These are phyloP conservation scores for Parotocinclus haroldoi DNA, from an alignment of 2,797 vertebrate genomes.

Conservation along the genomic window DNA sequence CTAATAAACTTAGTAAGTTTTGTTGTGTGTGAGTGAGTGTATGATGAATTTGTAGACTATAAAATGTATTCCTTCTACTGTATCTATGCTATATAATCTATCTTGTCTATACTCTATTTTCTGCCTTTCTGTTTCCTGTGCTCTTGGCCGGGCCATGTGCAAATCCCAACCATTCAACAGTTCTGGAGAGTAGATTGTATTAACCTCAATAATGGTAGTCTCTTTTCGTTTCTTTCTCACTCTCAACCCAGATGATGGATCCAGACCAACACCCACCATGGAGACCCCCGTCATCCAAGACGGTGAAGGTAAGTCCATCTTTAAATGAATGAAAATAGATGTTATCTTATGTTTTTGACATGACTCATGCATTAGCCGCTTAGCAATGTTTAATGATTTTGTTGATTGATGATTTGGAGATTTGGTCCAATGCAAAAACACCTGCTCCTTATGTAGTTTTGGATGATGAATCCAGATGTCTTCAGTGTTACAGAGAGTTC, in stretches of 20 bases:
- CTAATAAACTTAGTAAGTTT: conserved; percentile 1
- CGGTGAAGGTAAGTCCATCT: conserved; percentile 85
- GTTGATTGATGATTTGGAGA: no score
- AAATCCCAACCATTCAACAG: conserved; percentile 99
- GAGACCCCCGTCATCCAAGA: conserved; percentile 86
- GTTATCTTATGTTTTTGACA: no score
- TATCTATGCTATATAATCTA: no score
- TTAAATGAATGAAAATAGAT: not conserved
- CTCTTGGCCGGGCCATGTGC: conserved; percentile 92
- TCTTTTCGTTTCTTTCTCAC: conserved; percentile 99
- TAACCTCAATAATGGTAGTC: conserved; percentile 99
- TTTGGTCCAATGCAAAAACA: no score
- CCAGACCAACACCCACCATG: conserved; percentile 93
- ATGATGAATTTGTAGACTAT: conserved; percentile 24
- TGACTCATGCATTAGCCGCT: not conserved
- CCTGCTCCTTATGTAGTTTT: not conserved
- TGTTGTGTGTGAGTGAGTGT: not conserved
- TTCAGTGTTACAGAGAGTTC: no score
- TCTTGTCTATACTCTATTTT: conserved; percentile 38
- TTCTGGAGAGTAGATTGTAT: conserved; percentile 99
- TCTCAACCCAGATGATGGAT: conserved; percentile 98
- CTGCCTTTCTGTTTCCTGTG: conserved; percentile 52
- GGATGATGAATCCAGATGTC: not conserved
- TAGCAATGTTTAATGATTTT: no score
- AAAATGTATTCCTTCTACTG: no score